A percentile compares a stretch with the other conserved stretches of the same genome.
Conservation (phyloP, 2,113 vertebrate species). For the Dasyornis broadbenti region DNA sequence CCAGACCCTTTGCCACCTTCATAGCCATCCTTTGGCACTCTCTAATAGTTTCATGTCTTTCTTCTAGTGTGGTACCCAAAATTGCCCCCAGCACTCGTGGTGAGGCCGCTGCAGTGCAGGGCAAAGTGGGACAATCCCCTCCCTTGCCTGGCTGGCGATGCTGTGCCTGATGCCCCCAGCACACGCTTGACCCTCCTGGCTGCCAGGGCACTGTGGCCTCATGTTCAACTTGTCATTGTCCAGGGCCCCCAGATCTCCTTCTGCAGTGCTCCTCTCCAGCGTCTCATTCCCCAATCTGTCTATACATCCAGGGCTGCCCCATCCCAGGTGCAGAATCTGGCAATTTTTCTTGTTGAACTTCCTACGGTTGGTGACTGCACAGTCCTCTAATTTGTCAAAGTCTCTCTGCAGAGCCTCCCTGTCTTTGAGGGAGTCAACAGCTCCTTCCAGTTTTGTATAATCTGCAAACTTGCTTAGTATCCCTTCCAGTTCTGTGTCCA, state of each 20-base stretch:
- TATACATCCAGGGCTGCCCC: fast-evolving
- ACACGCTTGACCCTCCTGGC: not conserved
- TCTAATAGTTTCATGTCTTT: not conserved
- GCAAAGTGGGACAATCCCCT: not conserved
- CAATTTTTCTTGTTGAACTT: not conserved
- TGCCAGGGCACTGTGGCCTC: not conserved
- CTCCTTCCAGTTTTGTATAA: not conserved
- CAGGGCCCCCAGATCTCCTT: not conserved
- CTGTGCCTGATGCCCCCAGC: not conserved
- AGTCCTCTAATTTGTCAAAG: not conserved
- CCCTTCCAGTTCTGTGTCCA: not conserved
- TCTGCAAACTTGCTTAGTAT: not conserved
- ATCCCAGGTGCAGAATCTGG: not conserved
- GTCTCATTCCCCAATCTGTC: not conserved
- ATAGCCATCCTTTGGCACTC: not conserved
- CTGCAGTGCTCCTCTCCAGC: not conserved
- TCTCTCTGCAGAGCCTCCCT: no score
- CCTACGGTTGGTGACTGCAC: not conserved
- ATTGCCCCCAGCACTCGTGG: not conserved
- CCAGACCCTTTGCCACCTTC: not conserved
- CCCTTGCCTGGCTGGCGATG: not conserved
- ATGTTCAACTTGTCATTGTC: fast-evolving
- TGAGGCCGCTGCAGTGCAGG: not conserved
- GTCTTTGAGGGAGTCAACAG: not conserved
- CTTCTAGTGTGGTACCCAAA: fast-evolving